Conservation (phyloP, 2,888 invertebrate genomes). For the Tetrapedia diversipes region DNA sequence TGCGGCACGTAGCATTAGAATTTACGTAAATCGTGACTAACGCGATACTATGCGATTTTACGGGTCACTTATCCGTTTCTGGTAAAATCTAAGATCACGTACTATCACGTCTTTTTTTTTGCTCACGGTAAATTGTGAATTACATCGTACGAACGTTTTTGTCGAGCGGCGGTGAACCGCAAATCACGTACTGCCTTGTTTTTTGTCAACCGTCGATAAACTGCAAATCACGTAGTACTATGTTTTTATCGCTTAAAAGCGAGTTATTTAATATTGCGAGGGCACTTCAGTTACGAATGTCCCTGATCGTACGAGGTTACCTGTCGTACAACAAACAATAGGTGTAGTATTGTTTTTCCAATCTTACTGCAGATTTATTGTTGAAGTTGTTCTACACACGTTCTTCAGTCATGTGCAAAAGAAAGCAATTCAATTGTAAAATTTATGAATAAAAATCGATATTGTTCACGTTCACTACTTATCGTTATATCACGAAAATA, state of each 20-base stretch:
- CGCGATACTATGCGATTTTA: neutral
- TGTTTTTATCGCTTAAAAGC: slow-evolving; percentile 28
- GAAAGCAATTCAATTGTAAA: neutral
- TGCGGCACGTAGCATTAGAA: neutral
- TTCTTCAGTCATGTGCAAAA: neutral
- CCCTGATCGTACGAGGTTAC: slow-evolving; percentile 6
- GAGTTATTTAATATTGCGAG: slow-evolving; percentile 21
- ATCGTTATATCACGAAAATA: too few species aligned
- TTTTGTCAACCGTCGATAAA: slow-evolving; percentile 19
- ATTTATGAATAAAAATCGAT: too few species aligned
- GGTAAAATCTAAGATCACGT: slow-evolving; percentile 29
- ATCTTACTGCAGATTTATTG: neutral
- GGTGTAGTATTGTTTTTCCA: neutral
- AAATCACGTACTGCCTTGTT: slow-evolving; percentile 26
- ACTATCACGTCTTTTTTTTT: neutral
- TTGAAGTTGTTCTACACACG: neutral
- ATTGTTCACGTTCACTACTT: too few species aligned
- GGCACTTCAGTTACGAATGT: neutral
- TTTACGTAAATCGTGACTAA: neutral
- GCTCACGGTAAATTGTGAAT: slow-evolving; percentile 16
- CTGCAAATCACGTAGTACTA: slow-evolving; percentile 25
- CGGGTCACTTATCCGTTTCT: neutral
- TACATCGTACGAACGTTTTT: slow-evolving; percentile 14
- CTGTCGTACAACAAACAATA: neutral
- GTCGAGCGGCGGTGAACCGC: slow-evolving; percentile 24